Evolutionary conservation across 2,888 invertebrate genomes (phyloP).

Genomic region (Campoplex nolae): DNA sequence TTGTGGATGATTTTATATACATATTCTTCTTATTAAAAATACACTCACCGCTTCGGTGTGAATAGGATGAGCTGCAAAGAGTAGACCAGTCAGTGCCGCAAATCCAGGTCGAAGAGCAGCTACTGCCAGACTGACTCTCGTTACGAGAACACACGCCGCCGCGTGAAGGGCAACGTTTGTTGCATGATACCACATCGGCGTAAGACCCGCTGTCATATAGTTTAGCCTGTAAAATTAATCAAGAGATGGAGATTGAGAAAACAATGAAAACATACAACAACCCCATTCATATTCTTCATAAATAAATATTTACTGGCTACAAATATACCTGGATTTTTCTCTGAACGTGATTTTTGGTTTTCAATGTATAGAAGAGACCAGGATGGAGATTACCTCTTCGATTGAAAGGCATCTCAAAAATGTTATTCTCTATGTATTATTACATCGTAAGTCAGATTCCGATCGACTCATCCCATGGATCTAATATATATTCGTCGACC

Average conservation of each 20-base stretch:
- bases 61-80: slow-evolving; percentile 95
- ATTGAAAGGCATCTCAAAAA: too few relatives aligned
- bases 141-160: slow-evolving; percentile 90
- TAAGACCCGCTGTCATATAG: slow-evolving; percentile 89
- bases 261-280: neutral
- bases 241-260: neutral
- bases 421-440: neutral
- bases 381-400: too few relatives aligned
- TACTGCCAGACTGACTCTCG: slow-evolving; percentile 89
- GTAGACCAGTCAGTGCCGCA: slow-evolving; percentile 89
- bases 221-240: slow-evolving; percentile 89
- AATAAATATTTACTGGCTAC: too few relatives aligned
- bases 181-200: slow-evolving; percentile 92
- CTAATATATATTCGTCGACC: slow-evolving; percentile 35
- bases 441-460: neutral
- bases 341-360: too few relatives aligned
- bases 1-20: neutral
- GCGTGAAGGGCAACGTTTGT: slow-evolving; percentile 92
- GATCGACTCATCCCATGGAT: neutral
- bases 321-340: too few relatives aligned
- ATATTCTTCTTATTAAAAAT: neutral
- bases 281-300: neutral
- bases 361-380: too few relatives aligned
- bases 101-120: slow-evolving; percentile 89
- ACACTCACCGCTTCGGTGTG: slow-evolving; percentile 96